phyloP scores from a whole-genome alignment of 2,113 vertebrate genomes.

The Chauna torquata region DNA sequence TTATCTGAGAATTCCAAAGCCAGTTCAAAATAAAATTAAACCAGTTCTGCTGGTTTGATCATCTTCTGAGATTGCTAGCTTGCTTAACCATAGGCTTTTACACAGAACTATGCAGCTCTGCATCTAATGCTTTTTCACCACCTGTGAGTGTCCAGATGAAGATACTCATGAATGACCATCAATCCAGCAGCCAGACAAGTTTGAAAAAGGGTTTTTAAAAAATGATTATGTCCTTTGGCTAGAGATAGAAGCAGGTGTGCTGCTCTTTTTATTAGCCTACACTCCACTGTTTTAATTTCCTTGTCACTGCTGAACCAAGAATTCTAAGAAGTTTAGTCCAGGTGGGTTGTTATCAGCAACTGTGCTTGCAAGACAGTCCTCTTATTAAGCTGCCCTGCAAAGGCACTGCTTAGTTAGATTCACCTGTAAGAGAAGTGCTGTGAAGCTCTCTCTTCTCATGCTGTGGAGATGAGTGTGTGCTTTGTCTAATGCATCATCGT shows the following conservation, averaged over 20 bases:
- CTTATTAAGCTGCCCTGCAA: neutral
- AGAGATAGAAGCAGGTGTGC: neutral
- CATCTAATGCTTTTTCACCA: neutral
- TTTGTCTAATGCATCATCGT: rapidly evolving
- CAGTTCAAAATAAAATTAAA: neutral
- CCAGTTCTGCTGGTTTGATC: neutral
- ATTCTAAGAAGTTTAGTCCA: neutral
- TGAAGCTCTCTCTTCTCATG: neutral
- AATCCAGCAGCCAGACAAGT: neutral
- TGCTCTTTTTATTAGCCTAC: neutral
- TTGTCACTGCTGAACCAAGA: neutral
- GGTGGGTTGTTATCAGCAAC: neutral
- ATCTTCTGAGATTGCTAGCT: neutral
- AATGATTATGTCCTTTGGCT: neutral
- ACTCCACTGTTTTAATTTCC: neutral
- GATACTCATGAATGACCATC: neutral
- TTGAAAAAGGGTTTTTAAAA: neutral
- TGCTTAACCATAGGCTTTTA: neutral
- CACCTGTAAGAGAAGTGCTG: neutral
- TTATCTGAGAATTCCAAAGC: neutral
- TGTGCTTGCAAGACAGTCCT: neutral
- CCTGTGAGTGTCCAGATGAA: neutral
- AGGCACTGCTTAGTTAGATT: neutral
- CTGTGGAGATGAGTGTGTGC: neutral
- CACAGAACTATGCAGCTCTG: neutral